Evolutionary conservation across 2,888 invertebrate species (phyloP), one percentile per base, ranked within the genome.

Genomic region (Norana najaformis): DNA sequence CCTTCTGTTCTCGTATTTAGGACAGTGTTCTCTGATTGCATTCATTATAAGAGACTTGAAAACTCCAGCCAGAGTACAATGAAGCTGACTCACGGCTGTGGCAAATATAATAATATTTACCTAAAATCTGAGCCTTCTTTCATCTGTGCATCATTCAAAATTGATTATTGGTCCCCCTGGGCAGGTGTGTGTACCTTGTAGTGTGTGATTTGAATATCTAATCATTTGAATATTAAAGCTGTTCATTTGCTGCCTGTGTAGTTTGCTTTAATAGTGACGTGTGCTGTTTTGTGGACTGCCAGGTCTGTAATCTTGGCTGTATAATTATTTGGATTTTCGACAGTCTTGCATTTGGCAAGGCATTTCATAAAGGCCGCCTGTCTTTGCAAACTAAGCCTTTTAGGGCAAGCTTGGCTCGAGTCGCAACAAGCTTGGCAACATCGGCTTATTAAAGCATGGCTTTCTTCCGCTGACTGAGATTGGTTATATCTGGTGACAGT

Each of bases 81-180:
- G 37, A 85, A 37, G 85, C 37, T 85, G 85, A 85, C 36, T 37
- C 36, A 85, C 37, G 37, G 85, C 35, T 35, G 85, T 35, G 20
- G 85, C 85, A 85, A 85, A 85, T 85, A 85, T 85, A 37, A 85
- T 36, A 85, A 85, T 85, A 85, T 85, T 85, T 85, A 37, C 85
- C 85, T 85, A 85, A 36, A 85, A 35, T 35, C 35, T 16, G 85
- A 85, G 85, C 85, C 85, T 85, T 37, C 85, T 85, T 85, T 85
- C 85, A 85, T 85, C 85, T 85, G 85, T 37, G 35, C 85, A 85
- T 85, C 85, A 85, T 85, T 85, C 85, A 37, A 37, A 85, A 85
- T 85, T 85, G 85, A 85, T 85, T 85, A 85, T 85, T 85, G 85
- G 20, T 35, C 85, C 23, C 35, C 69, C n/a, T 30, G n/a, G 69